Percentiles rank a stretch among this genome's conserved stretches.
Evolutionary conservation across 1,140 invertebrate genomes (phyloP).

Genomic region (Uloborus diversus): DNA sequence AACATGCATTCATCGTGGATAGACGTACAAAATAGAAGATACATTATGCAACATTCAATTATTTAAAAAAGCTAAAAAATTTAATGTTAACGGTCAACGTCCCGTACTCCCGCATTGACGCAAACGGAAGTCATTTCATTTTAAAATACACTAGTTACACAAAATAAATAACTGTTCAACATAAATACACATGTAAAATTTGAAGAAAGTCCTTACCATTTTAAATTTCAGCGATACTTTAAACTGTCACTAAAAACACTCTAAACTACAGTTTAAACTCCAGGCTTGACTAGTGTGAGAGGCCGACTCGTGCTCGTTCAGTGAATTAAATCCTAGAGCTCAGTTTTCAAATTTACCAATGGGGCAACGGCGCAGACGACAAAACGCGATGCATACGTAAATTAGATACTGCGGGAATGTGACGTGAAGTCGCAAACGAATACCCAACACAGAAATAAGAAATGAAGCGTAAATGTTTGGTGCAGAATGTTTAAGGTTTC

Average conservation of each 20-base stretch:
- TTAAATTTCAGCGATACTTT: conserved; percentile 2
- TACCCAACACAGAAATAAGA: neutral
- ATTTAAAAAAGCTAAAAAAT: too few relatives aligned
- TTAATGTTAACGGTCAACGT: conserved; percentile 31
- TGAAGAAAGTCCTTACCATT: conserved; percentile 29
- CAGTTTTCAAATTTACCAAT: conserved; percentile 51
- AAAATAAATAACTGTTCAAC: neutral
- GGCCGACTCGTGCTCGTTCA: neutral
- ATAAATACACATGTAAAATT: neutral
- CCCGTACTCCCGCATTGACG: conserved; percentile 48
- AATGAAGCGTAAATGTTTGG: neutral
- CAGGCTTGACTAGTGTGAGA: conserved; percentile 6
- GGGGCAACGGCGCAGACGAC: conserved; percentile 11
- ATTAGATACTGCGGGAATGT: neutral
- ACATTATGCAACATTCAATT: too few relatives aligned
- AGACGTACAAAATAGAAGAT: too few relatives aligned
- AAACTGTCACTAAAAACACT: conserved; percentile 41
- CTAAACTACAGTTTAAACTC: neutral
- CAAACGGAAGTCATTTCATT: conserved; percentile 23
- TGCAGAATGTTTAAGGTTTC: neutral
- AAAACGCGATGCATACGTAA: neutral
- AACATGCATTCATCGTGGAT: too few relatives aligned
- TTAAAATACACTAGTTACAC: neutral
- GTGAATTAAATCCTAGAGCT: conserved; percentile 49
- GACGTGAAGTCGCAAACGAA: neutral